phyloP scores from a whole-genome alignment of 1,140 invertebrate genomes.

The Cydia fagiglandana region DNA sequence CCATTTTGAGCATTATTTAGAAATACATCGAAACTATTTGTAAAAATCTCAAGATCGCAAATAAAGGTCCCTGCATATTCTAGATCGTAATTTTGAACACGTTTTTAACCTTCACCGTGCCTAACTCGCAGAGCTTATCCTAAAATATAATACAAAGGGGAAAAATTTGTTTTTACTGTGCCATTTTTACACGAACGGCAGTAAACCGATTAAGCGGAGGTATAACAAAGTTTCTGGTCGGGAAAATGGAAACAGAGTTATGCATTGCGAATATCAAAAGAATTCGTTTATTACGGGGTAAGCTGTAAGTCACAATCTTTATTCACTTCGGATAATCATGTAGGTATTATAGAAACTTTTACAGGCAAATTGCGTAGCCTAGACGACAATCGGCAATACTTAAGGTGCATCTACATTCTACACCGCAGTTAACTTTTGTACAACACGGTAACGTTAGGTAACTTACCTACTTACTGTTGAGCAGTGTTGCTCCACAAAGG shows the following conservation, averaged over 20 bases:
- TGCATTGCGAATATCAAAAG: neutral
- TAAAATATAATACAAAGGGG: conserved; percentile 14
- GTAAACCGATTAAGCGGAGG: conserved; percentile 21
- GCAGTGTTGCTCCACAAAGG: too few species aligned
- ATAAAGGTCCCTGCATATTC: neutral
- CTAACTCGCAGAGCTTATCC: neutral
- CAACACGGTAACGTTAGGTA: neutral
- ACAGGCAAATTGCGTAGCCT: neutral
- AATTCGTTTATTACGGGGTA: neutral
- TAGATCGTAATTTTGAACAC: conserved; percentile 4
- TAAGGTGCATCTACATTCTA: neutral
- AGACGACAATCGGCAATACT: too few species aligned
- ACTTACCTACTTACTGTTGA: too few species aligned
- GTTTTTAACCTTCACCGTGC: neutral
- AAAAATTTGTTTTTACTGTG: conserved; percentile 9
- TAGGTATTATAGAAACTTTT: neutral
- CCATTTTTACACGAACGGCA: conserved; percentile 20
- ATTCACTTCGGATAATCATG: neutral
- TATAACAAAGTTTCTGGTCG: conserved; percentile 1
- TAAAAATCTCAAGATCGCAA: neutral
- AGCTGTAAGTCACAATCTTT: neutral
- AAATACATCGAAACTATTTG: neutral
- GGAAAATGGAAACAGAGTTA: neutral
- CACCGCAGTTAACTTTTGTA: neutral
- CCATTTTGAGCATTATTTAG: neutral